These are phyloP conservation scores for Puntigrus tetrazona DNA, from an alignment of 2,113 vertebrate genomes.

Conservation along the genomic window DNA sequence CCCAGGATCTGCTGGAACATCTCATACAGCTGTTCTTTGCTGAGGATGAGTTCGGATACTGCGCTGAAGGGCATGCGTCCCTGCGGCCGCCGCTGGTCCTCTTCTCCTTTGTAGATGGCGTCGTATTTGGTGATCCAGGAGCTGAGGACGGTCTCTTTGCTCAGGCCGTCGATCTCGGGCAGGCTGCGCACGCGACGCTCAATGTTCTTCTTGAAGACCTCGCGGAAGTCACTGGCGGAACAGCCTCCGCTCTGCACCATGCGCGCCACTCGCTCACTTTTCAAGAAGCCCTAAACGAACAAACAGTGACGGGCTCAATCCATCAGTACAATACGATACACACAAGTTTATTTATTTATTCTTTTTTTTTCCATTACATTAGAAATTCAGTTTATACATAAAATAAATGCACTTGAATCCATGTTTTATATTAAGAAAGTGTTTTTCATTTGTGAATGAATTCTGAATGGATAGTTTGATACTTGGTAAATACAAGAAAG, in stretches of 20 bases:
- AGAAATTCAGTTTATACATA: neutral
- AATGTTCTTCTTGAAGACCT: constrained; percentile 98
- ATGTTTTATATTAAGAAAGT: neutral
- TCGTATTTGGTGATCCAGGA: constrained; percentile 98
- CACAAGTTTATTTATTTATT: neutral
- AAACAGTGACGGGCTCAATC: neutral
- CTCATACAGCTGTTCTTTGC: constrained; percentile 97
- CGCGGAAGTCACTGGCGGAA: constrained; percentile 93
- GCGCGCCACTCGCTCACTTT: constrained; percentile 91
- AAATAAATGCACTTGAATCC: neutral
- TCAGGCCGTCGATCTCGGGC: constrained; percentile 94
- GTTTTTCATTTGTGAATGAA: neutral
- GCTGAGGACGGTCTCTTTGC: constrained; percentile 96
- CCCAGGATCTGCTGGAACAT: constrained; percentile 98
- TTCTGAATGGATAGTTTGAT: too few relatives aligned
- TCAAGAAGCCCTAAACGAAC: constrained; percentile 86
- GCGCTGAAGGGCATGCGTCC: constrained; percentile 85
- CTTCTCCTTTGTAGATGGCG: constrained; percentile 90
- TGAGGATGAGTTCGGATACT: constrained; percentile 94
- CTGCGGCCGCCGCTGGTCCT: constrained; percentile 84
- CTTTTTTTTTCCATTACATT: too few relatives aligned
- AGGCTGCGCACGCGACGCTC: constrained; percentile 93
- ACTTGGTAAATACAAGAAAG: too few relatives aligned
- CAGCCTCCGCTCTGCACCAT: constrained; percentile 96
- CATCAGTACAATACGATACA: neutral